Base-by-base conservation (phyloP, 1,140 invertebrate genomes). In the Charaxes varanes region DNA sequence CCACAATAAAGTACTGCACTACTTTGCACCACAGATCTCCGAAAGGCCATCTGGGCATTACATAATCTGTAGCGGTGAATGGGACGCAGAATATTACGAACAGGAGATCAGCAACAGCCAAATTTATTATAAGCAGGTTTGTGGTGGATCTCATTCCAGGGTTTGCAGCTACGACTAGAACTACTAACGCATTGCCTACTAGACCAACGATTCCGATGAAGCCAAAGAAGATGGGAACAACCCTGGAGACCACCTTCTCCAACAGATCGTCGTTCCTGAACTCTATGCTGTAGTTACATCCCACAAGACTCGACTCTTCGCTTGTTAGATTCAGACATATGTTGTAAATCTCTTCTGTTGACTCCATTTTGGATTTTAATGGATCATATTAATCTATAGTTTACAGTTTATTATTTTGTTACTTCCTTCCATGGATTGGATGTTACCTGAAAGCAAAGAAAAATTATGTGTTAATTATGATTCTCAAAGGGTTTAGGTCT, bases 71-170 rank as follows among this genome's bases (percentile, higher is more conserved):
- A 0, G 94, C 94, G 2, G 95, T 97, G 67, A 96, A 96, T 0
- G 97, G 97, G 15, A 98, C 95, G 84, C 97, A 99, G 78, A 98
- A 96, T 26, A 97, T 89, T 21, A 98, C 95, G 77, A 99, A 98
- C 3, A 97, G 88, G 4, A 98, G 85, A 78, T 99, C 97, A 3
- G 97, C 96, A 10, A 95, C 86, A 1, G 94, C 94, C 28, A 95
- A 76, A 67, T 95, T 95, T 41, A 94, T 93, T 44, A 98, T 97
- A 2, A 97, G 88, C 21, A 97, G 87, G 67, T 98, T 97, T 12
- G 96, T 97, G 1, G 95, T 97, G 4, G 94, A 95, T 52, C 95
- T 86, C 95, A 97, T 97, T 63, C 93, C 91, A 34, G 93, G 91
- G 83, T 97, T 96, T 2, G 90, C 90, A 6, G 91, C 89, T 0